Conservation (phyloP, 2,888 invertebrate species). For the Parthenolecanium corni region DNA sequence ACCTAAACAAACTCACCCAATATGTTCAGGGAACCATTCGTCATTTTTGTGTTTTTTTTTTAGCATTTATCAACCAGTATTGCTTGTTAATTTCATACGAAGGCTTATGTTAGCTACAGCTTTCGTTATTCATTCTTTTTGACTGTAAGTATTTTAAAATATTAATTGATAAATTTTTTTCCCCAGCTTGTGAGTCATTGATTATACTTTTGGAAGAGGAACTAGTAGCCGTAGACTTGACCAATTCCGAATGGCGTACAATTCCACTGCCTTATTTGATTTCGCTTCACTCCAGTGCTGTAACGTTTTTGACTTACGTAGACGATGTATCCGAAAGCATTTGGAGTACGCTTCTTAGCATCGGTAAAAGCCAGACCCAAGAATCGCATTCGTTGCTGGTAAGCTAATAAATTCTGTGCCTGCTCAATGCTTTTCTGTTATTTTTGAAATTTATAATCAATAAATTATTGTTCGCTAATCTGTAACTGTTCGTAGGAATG, state of each 20-base stretch:
- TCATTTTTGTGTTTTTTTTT: too few relatives aligned
- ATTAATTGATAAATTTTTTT: too few relatives aligned
- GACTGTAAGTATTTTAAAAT: too few relatives aligned
- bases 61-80: too few relatives aligned
- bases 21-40: too few relatives aligned
- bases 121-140: too few relatives aligned
- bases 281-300: conserved; percentile 86
- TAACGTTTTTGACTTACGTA: conserved; percentile 48
- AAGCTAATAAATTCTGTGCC: conserved; percentile 28
- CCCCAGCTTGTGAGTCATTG: conserved; percentile 41
- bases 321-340: conserved; percentile 51
- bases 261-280: conserved; percentile 78
- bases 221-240: conserved; percentile 80
- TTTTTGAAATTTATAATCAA: too few relatives aligned
- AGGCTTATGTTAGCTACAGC: too few relatives aligned
- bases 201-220: conserved; percentile 91
- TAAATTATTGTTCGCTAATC: neutral
- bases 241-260: conserved; percentile 69
- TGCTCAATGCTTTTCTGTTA: too few relatives aligned
- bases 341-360: conserved; percentile 46
- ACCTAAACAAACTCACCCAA: too few relatives aligned
- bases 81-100: too few relatives aligned
- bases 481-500: conserved; percentile 47
- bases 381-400: conserved; percentile 54
- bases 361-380: conserved; percentile 50